These are phyloP conservation scores for Heliocidaris tuberculata DNA, from an alignment of 35 echinoderm and acorn worm species.

Conservation along the genomic window DNA sequence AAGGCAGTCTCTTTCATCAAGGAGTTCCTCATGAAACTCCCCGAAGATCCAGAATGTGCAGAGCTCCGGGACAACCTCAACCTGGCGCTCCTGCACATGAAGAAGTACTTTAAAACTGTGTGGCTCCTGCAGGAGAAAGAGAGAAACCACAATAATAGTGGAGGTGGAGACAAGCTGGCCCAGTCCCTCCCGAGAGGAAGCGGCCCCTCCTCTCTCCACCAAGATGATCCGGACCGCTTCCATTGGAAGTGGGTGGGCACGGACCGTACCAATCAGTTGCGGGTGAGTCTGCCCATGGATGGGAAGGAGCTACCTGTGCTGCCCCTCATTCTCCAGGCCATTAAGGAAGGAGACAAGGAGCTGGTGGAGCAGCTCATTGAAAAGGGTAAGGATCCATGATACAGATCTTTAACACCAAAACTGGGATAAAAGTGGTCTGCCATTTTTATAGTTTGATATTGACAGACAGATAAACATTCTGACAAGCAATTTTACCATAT, in stretches of 20 bases:
- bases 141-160: conserved; percentile 43
- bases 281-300: conserved; percentile 80
- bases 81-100: conserved; percentile 88
- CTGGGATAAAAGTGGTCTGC: no score
- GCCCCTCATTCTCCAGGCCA: conserved; percentile 81
- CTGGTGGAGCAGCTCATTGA: conserved; percentile 79
- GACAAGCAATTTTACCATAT: no score
- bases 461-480: no score
- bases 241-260: conserved; percentile 81
- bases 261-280: conserved; percentile 67
- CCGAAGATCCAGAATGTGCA: conserved; percentile 84
- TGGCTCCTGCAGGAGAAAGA: conserved; percentile 76
- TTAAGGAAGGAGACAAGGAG: conserved; percentile 82
- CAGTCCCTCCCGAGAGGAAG: conserved; percentile 67
- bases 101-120: conserved; percentile 91
- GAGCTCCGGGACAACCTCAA: conserved; percentile 87
- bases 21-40: conserved; percentile 83
- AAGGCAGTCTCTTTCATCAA: conserved; percentile 94
- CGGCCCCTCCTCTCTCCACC: conserved; percentile 49
- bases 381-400: conserved; percentile 65
- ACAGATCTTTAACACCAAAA: not conserved
- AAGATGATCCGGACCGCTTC: conserved; percentile 75
- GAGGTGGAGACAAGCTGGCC: conserved; percentile 42
- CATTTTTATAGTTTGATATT: no score
- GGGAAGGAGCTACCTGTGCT: conserved; percentile 56